These are phyloP conservation scores for Propithecus deckenii DNA, from an alignment of 2,797 vertebrate species.

Conservation along the genomic window DNA sequence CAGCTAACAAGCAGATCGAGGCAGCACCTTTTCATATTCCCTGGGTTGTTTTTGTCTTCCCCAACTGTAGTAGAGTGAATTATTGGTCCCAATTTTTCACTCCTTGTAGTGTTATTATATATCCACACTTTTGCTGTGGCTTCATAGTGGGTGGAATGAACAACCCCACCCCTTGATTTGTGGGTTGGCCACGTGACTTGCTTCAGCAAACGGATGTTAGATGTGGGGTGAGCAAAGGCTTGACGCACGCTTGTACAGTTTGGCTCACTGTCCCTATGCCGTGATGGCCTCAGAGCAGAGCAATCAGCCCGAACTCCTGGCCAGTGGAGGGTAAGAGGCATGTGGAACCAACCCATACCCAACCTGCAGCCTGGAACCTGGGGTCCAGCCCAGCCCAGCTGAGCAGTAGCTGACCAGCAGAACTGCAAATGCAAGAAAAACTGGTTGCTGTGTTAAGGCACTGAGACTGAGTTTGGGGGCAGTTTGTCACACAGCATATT, in stretches of 20 bases:
- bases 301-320: background rate
- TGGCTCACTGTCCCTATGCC: background rate
- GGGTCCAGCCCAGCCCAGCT: background rate
- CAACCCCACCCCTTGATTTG: background rate
- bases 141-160: background rate
- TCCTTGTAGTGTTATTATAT: background rate
- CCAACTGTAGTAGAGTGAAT: background rate
- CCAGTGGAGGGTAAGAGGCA: background rate
- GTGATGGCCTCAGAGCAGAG: background rate
- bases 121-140: background rate
- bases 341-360: background rate
- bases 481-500: background rate
- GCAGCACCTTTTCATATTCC: background rate
- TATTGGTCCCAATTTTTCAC: background rate
- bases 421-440: background rate
- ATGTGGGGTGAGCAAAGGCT: background rate
- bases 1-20: background rate
- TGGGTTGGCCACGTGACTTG: background rate
- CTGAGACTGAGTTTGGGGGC: background rate
- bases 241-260: background rate
- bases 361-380: background rate
- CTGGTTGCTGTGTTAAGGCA: background rate
- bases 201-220: background rate
- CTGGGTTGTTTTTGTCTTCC: background rate
- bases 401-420: background rate